Evolutionary conservation across 64 coral and sea anemone species (phyloP).

Genomic region (Montipora capricornis): DNA sequence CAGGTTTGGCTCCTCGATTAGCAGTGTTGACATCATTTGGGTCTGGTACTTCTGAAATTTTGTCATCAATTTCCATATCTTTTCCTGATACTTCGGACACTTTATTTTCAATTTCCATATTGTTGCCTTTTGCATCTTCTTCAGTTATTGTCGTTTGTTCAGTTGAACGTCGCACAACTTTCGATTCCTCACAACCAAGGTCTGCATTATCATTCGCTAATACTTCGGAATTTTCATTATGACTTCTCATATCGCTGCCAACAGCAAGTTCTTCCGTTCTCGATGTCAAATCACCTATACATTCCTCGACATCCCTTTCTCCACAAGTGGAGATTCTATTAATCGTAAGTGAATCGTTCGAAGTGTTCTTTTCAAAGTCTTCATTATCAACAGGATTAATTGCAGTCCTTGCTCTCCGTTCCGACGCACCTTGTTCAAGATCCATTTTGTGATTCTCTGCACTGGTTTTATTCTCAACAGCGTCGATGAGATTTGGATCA

Average conservation of each 20-base stretch:
- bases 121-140: no score
- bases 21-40: not conserved
- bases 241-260: not conserved
- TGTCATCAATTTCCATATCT: not conserved
- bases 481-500: not conserved
- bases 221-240: not conserved
- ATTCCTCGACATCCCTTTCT: not conserved
- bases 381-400: not conserved
- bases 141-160: no score
- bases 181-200: no score
- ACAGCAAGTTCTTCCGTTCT: not conserved
- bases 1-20: not conserved
- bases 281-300: not conserved
- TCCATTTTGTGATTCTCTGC: not conserved
- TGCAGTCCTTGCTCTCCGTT: not conserved
- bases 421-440: not conserved
- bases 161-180: no score
- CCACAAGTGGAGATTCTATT: not conserved
- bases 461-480: not conserved
- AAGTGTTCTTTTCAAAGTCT: not conserved
- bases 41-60: not conserved
- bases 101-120: no score
- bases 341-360: not conserved
- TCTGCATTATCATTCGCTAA: no score
- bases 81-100: no score